Evolutionary conservation across 2,113 vertebrate species (phyloP), one percentile per base, ranked within the genome.

Genomic region (Pampusana beccarii): DNA sequence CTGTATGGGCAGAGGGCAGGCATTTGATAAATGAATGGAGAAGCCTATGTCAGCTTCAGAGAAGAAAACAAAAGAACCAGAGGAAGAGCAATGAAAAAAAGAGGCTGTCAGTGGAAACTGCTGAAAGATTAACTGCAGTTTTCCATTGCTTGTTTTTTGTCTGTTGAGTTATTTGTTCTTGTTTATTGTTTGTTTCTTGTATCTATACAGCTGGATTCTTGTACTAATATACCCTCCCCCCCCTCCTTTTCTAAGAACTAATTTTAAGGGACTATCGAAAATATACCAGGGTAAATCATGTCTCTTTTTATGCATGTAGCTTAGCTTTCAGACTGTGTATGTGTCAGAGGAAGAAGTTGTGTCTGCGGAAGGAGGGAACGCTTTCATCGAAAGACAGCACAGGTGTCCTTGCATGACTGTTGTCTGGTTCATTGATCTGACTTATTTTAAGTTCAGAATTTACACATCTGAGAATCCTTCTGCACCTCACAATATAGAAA

Each of bases 1-100:
- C 64, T 75, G 53, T 92, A 79, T 94, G 82, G 92, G 95, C 95
- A 96, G 96, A 97, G 82, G 89, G 77, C 84, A 97, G 90, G 65
- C 67, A 44, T 75, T 96, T 98, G 97, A 98, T 97, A 95, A 97
- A 98, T 94, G 94, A 96, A 79, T 78, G 33, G 84, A 84, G 88
- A 97, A 97, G 80, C 86, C 60, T 79, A 56, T 74, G 58, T 91
- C 62, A 3, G 74, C 77, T 93, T n/a, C 65, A 84, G 80, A 95
- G 66, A 93, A 78, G 86, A 78, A 93, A 95, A 95, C 77, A 94
- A 95, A 97, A 81, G 65, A 91, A 80, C 8, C 73, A 77, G 66
- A 82, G 56, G 33, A 84, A 56, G 69, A 61, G 34, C 23, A 54
- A 48, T 90, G 77, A 80, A 69, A 78, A 46, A 86, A 83, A 78